Evolutionary conservation across 2,113 vertebrate genomes (phyloP).

Genomic region (pig (Sus scrofa)): T2T-Sscrofa CM000814.6:62322501-62323000

Average conservation of each 20-base stretch:
- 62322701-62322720: background rate
- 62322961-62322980: constrained; percentile 37
- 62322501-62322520: too few species aligned
- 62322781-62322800: background rate
- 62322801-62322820: background rate
- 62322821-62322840: background rate
- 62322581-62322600: background rate
- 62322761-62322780: background rate
- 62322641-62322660: background rate
- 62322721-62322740: background rate
- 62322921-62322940: background rate
- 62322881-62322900: background rate
- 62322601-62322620: background rate
- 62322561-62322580: background rate
- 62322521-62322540: background rate
- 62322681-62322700: background rate
- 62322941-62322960: background rate
- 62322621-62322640: background rate
- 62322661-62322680: background rate
- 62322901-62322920: constrained; percentile 31
- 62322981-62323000: background rate
- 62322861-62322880: background rate
- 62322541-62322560: background rate
- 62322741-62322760: background rate
- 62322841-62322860: constrained; percentile 39